Conservation (phyloP, 2,888 invertebrate genomes). For the Metallyticus violacea region DNA sequence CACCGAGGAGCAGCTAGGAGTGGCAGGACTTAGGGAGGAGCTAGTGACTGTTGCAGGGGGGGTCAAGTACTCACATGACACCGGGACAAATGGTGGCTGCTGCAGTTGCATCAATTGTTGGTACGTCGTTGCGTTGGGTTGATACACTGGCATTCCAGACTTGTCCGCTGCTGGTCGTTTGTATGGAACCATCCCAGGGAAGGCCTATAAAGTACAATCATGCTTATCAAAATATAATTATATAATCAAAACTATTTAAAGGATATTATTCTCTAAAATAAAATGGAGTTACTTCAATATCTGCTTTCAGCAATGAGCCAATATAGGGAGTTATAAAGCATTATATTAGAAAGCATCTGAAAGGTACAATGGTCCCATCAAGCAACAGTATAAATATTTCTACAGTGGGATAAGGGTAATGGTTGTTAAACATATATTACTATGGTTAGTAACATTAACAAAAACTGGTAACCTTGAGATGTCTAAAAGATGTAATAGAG, state of each 20-base stretch:
- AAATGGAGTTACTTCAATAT: background rate
- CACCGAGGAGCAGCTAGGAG: constrained; percentile 41
- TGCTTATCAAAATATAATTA: background rate
- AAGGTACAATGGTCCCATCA: background rate
- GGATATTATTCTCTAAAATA: background rate
- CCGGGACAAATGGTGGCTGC: constrained; percentile 91
- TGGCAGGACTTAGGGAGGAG: constrained; percentile 53
- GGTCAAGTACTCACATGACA: constrained; percentile 96
- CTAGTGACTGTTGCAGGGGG: constrained; percentile 41
- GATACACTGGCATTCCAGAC: constrained; percentile 94
- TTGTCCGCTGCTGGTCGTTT: constrained; percentile 96
- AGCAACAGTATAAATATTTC: background rate
- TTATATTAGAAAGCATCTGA: background rate
- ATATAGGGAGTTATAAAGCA: background rate
- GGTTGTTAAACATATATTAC: background rate
- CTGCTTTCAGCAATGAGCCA: background rate
- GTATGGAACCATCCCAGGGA: constrained; percentile 93
- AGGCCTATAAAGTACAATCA: constrained; percentile 61
- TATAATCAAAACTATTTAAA: too few species aligned
- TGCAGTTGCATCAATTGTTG: constrained; percentile 89
- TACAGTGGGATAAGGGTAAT: background rate
- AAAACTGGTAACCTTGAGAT: background rate
- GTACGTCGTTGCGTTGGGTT: constrained; percentile 85
- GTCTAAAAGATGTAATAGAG: background rate
- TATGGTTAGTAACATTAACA: background rate